These are phyloP conservation scores for Eristalis intricaria DNA, from an alignment of 2,888 invertebrate species.

Conservation along the genomic window DNA sequence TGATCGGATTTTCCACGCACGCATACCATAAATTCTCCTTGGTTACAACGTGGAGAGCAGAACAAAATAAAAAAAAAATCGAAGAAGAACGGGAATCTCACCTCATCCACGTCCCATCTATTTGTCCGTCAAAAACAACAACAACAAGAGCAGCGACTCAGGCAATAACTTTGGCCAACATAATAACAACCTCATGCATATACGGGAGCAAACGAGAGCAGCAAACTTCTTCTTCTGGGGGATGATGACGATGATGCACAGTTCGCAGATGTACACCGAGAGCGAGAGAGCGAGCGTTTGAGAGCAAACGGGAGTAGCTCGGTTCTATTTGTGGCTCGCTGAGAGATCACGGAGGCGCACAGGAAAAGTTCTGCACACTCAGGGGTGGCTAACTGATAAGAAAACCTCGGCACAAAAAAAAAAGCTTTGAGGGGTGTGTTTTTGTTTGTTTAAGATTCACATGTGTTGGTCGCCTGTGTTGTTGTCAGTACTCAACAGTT, in stretches of 20 bases:
- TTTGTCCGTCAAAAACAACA: constrained; percentile 39
- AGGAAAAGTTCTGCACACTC: constrained; percentile 19
- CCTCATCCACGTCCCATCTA: constrained; percentile 52
- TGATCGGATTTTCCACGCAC: constrained; percentile 41
- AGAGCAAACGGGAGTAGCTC: constrained; percentile 8
- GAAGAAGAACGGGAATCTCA: constrained; percentile 24
- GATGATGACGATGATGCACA: neutral
- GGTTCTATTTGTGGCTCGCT: neutral
- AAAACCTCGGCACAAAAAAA: constrained; percentile 17
- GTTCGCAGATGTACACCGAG: neutral
- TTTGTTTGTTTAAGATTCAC: constrained; percentile 65
- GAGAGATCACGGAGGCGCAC: neutral
- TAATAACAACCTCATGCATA: constrained; percentile 56
- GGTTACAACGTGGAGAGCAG: constrained; percentile 29
- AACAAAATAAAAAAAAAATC: neutral
- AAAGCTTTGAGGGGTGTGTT: constrained; percentile 71
- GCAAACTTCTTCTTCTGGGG: neutral
- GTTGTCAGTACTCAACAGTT: constrained; percentile 72
- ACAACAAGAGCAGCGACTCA: constrained; percentile 20
- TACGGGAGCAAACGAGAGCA: constrained; percentile 48
- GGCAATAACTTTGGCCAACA: constrained; percentile 61
- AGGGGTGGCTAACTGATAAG: constrained; percentile 61
- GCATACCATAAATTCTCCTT: constrained; percentile 35
- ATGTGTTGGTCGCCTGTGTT: constrained; percentile 54
- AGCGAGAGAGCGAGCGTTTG: neutral